Evolutionary conservation across 2,113 vertebrate genomes (phyloP), one percentile per base, ranked within the genome.

Genomic region (Proteles cristata): DNA sequence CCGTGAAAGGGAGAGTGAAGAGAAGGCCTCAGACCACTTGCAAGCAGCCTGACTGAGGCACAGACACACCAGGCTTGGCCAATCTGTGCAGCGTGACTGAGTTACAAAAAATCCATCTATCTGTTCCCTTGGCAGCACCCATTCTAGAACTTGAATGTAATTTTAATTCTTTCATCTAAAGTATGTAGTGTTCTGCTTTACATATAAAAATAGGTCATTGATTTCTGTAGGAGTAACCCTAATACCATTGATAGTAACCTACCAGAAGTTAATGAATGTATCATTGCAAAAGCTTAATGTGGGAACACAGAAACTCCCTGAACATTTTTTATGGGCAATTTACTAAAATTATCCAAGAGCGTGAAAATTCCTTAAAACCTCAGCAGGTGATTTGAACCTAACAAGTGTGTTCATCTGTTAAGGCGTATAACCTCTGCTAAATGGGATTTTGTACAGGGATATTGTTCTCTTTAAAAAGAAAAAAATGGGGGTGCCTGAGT

Each of bases 311-410:
- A 63, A 25, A 48, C 26, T 11, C 45, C 17, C 39, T 77, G 31
- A 77, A 45, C 17, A 28, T 61, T 73, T 68, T 50, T 73, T 35
- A 76, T 68, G 21, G 69, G 63, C 33, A 61, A 61, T 83, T 88
- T 65, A 48, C 91, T 79, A 45, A 90, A 58, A 48, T 74, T 87
- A 39, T 26, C 53, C 53, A 8, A 85, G 71, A 77, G 12, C 58
- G 76, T 83, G 92, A 48, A 94, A 58, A 90, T 92, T 89, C 31
- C 81, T 92, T 87, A 94, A 65, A 90, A 87, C 55, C 68, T 96
- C 50, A 19, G 31, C 58, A 76, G 7, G 55, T 90, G 35, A 95
- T 79, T 85, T 77, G 53, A 91, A 73, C 50, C 50, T 80, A 94
- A 61, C 79, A 89, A 31, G 65, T 28, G 66, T 35, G 23, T 77